Percentiles rank a stretch among this genome's conserved stretches.
These are phyloP conservation scores for Anguilla megastoma DNA, from an alignment of 2,797 vertebrate species.

Conservation along the genomic window DNA sequence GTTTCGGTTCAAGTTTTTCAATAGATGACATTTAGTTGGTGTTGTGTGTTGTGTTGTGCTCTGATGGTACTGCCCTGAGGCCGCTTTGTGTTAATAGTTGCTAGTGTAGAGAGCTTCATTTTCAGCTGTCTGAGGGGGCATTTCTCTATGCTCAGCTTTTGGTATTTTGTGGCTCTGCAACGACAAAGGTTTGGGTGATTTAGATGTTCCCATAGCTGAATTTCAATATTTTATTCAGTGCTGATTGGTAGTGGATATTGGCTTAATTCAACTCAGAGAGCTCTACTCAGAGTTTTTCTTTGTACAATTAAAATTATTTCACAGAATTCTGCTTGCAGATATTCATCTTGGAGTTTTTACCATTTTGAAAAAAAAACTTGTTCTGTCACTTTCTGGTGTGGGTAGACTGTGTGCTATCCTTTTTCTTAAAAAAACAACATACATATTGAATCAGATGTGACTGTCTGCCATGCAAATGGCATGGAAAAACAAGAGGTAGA, in stretches of 20 bases:
- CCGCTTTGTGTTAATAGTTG: background rate
- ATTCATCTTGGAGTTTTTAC: background rate
- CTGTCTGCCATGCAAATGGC: constrained; percentile 2
- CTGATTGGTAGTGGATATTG: background rate
- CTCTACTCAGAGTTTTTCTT: background rate
- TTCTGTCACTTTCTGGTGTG: background rate
- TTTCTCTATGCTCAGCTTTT: background rate
- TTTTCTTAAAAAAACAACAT: no score
- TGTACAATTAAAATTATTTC: background rate
- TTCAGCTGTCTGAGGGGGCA: background rate
- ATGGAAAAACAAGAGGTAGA: no score
- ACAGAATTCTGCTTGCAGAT: background rate
- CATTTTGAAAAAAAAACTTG: background rate
- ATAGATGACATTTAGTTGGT: background rate
- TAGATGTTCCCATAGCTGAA: background rate
- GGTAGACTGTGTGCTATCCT: no score
- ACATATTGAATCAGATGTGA: background rate
- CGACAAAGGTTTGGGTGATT: background rate
- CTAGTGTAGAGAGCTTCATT: background rate
- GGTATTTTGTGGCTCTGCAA: background rate
- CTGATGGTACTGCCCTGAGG: background rate
- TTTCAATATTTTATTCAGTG: background rate
- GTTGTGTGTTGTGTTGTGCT: background rate
- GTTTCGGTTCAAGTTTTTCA: background rate
- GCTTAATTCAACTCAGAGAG: background rate